A percentile compares a stretch with the other conserved stretches of the same genome.
Conservation (phyloP, 2,888 invertebrate species). For the Diaphora mendica region DNA sequence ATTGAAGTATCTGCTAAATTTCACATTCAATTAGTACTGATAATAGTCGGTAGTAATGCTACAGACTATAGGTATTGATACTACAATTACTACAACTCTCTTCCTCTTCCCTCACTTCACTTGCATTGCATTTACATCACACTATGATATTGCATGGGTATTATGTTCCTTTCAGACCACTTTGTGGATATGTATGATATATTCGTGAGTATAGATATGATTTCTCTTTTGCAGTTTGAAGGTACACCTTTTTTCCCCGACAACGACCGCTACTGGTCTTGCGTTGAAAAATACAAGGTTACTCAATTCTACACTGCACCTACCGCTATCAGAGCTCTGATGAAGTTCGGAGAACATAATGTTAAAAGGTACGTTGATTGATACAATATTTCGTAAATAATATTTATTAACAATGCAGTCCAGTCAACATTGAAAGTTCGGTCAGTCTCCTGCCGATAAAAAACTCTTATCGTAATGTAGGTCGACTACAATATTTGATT, state of each 20-base stretch:
- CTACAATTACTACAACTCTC: too few species aligned
- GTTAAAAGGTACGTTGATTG: slow-evolving; percentile 88
- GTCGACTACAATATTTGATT: slow-evolving; percentile 1
- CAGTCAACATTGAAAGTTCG: neutral
- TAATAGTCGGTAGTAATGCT: too few species aligned
- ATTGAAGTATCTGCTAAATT: too few species aligned
- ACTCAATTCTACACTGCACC: slow-evolving; percentile 99
- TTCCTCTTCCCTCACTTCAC: too few species aligned
- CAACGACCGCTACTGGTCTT: slow-evolving; percentile 96
- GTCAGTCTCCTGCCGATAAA: neutral
- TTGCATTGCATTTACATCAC: too few species aligned
- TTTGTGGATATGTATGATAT: neutral
- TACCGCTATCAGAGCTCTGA: slow-evolving; percentile 97
- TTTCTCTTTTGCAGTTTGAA: slow-evolving; percentile 90
- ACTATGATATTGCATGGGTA: neutral
- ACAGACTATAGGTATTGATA: too few species aligned
- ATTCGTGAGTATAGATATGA: neutral
- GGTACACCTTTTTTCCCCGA: slow-evolving; percentile 98
- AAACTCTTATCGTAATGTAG: neutral
- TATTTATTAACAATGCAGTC: neutral
- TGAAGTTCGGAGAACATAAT: slow-evolving; percentile 96
- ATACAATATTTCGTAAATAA: neutral
- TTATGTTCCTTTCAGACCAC: neutral
- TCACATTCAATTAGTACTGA: too few species aligned
- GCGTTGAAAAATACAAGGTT: slow-evolving; percentile 97